These are phyloP conservation scores for Melierax canorus DNA, from an alignment of 2,113 vertebrate genomes.

Conservation along the genomic window DNA sequence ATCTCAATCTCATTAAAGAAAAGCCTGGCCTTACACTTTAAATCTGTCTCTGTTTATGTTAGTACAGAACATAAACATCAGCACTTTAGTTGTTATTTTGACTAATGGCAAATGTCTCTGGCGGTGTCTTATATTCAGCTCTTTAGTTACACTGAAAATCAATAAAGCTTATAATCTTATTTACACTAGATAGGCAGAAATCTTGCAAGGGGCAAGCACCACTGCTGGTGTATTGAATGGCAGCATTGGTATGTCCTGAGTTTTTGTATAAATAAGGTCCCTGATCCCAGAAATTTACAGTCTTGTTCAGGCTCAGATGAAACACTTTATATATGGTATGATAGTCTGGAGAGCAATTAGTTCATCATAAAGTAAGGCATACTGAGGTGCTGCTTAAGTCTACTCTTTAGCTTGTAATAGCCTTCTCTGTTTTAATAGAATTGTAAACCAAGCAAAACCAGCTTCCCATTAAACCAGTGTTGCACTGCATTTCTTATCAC, in stretches of 20 bases:
- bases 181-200: background rate
- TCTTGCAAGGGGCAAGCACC: background rate
- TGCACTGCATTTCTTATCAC: background rate
- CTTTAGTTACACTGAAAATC: background rate
- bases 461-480: background rate
- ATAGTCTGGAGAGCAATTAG: background rate
- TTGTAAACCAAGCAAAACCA: background rate
- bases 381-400: background rate
- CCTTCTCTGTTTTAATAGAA: background rate
- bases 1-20: background rate
- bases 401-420: background rate
- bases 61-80: background rate
- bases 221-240: background rate
- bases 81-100: background rate
- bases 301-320: background rate
- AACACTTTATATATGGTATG: background rate
- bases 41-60: background rate
- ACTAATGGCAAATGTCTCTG: background rate
- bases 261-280: background rate
- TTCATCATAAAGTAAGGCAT: background rate
- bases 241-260: background rate
- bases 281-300: background rate
- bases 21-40: background rate
- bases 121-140: background rate
- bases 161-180: background rate